A percentile compares a stretch with the other conserved stretches of the same genome.
phyloP scores from a whole-genome alignment of 2,888 invertebrate genomes.

The Byasa hedistus region DNA sequence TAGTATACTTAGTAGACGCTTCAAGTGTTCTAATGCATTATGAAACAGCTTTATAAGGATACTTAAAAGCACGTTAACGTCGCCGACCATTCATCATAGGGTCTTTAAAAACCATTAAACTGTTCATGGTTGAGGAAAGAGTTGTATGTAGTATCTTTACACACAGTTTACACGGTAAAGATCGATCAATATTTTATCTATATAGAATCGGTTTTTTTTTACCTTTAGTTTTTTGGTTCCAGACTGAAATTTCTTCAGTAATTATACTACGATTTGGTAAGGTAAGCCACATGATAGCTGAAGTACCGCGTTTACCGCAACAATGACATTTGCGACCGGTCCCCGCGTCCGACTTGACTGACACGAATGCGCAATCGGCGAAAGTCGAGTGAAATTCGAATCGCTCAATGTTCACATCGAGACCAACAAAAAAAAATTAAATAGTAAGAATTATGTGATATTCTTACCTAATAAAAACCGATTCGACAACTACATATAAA shows the following conservation, averaged over 20 bases:
- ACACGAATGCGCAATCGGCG: slow-evolving; percentile 47
- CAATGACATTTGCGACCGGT: slow-evolving; percentile 41
- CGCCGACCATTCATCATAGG: neutral
- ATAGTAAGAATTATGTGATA: neutral
- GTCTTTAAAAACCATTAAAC: neutral
- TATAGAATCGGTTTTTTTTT: too few relatives aligned
- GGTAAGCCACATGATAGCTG: neutral
- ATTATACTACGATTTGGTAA: too few relatives aligned
- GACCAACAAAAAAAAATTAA: neutral
- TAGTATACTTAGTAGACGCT: neutral
- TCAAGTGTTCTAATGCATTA: neutral
- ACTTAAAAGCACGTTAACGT: neutral
- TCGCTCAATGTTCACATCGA: slow-evolving; percentile 33
- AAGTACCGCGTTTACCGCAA: slow-evolving; percentile 1
- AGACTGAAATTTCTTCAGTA: too few relatives aligned
- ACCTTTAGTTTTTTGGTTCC: too few relatives aligned
- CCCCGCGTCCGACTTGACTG: slow-evolving; percentile 47
- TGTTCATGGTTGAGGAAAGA: too few relatives aligned
- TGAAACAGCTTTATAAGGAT: neutral
- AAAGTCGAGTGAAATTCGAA: slow-evolving; percentile 61
- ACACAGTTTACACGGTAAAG: too few relatives aligned
- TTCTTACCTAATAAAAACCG: too few relatives aligned
- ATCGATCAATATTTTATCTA: too few relatives aligned
- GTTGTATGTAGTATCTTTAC: too few relatives aligned
- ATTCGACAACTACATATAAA: too few relatives aligned